Conservation (phyloP, 2,113 vertebrate species). For the Triplophysa siluroides region DNA sequence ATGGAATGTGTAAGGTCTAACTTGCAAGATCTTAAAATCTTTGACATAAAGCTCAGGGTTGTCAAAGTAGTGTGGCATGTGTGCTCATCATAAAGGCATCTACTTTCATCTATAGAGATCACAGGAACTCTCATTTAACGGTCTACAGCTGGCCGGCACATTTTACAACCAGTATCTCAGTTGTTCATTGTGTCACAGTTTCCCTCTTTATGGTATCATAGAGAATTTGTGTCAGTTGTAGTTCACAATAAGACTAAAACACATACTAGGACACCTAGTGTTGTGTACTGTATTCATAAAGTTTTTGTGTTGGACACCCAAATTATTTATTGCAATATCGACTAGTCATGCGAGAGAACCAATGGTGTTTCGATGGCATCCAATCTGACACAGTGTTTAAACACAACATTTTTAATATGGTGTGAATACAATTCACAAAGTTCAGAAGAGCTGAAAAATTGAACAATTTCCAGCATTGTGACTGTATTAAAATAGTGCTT, state of each 20-base stretch:
- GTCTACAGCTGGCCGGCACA: not conserved
- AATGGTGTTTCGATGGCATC: too few relatives aligned
- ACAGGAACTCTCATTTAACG: slow-evolving; percentile 25
- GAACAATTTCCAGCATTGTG: not conserved
- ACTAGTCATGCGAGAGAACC: too few relatives aligned
- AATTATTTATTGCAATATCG: too few relatives aligned
- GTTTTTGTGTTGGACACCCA: too few relatives aligned
- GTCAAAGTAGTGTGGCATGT: slow-evolving; percentile 54
- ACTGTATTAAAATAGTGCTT: too few relatives aligned
- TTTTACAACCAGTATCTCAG: slow-evolving; percentile 27
- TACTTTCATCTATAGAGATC: slow-evolving; percentile 56
- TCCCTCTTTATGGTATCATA: slow-evolving; percentile 3
- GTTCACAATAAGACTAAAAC: too few relatives aligned
- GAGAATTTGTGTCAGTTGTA: not conserved
- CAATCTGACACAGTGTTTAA: too few relatives aligned
- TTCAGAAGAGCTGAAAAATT: not conserved
- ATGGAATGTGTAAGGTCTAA: slow-evolving; percentile 13
- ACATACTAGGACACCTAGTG: too few relatives aligned
- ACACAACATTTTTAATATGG: too few relatives aligned
- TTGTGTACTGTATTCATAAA: too few relatives aligned
- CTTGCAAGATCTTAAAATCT: not conserved
- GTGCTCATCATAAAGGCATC: slow-evolving; percentile 70
- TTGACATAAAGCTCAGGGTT: not conserved
- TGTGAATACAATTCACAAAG: too few relatives aligned
- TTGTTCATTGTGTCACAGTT: slow-evolving; percentile 10